Conservation (phyloP, 2,888 invertebrate species). For the Falcaria lacertinaria region DNA sequence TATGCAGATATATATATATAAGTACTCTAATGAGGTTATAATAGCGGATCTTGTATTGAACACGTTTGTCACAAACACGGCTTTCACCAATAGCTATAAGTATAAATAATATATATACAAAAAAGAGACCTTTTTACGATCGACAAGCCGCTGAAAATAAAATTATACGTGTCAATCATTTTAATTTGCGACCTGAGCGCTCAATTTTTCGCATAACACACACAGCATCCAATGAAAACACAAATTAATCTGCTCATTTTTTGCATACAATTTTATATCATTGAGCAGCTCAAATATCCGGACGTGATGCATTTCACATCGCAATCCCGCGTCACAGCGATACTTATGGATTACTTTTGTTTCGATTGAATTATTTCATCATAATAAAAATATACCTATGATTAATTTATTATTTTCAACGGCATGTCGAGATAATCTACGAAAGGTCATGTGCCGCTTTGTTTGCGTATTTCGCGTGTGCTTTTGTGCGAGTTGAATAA, state of each 20-base stretch:
- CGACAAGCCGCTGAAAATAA: constrained; percentile 55
- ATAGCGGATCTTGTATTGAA: background rate
- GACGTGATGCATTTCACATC: constrained; percentile 56
- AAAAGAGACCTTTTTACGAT: constrained; percentile 36
- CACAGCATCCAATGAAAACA: constrained; percentile 73
- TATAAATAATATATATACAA: no score
- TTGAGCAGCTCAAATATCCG: constrained; percentile 70
- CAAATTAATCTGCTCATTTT: constrained; percentile 79
- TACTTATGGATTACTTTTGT: constrained; percentile 69
- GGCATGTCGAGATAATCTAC: constrained; percentile 38
- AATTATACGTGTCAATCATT: constrained; percentile 67
- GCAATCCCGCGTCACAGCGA: constrained; percentile 64
- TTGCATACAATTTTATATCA: constrained; percentile 76
- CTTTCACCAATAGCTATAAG: no score
- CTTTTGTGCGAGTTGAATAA: constrained; percentile 37
- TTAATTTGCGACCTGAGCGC: constrained; percentile 66
- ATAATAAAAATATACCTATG: constrained; percentile 51
- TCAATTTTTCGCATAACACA: constrained; percentile 78
- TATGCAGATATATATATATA: constrained; percentile 26
- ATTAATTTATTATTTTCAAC: constrained; percentile 34
- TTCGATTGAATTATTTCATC: constrained; percentile 64
- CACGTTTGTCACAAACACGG: background rate
- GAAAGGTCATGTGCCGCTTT: constrained; percentile 39
- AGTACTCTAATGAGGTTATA: background rate
- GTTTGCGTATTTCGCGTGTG: constrained; percentile 46